These are phyloP conservation scores for Leucoma salicis DNA, from an alignment of 2,888 invertebrate genomes.

Conservation along the genomic window DNA sequence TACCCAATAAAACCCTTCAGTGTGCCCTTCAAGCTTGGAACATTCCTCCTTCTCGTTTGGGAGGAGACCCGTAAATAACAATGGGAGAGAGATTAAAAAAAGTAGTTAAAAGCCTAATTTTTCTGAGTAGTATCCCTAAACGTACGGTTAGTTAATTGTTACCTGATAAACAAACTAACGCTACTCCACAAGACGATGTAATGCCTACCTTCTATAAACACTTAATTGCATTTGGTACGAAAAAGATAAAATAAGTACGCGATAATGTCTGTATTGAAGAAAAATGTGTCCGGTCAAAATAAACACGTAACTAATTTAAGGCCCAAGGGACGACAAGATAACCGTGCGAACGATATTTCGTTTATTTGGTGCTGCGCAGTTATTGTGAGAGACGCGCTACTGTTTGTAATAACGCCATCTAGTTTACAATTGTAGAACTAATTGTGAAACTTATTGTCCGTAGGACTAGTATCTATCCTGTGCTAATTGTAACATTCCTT, in stretches of 20 bases:
- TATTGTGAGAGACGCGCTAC: background rate
- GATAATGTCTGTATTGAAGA: slow-evolving; percentile 1
- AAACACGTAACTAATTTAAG: background rate
- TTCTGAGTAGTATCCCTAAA: background rate
- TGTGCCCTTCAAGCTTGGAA: too few relatives aligned
- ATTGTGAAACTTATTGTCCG: too few relatives aligned
- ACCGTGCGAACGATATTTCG: background rate
- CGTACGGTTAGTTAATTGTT: background rate
- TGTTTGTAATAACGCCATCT: background rate
- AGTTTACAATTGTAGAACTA: background rate
- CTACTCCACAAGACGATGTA: background rate
- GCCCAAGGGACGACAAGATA: background rate
- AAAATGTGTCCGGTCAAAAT: background rate
- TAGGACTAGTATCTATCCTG: too few relatives aligned
- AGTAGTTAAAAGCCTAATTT: too few relatives aligned
- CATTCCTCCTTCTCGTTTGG: too few relatives aligned
- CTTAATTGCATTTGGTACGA: background rate
- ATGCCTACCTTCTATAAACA: background rate
- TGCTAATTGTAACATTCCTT: too few relatives aligned
- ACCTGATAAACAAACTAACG: background rate
- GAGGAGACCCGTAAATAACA: too few relatives aligned
- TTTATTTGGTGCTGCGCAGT: background rate
- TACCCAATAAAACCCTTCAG: too few relatives aligned
- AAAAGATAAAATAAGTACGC: background rate
- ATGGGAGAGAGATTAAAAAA: too few relatives aligned